phyloP scores from a whole-genome alignment of 37 sponge, comb jelly and placozoan species.

The Chondrilla cf. caribensis region DNA sequence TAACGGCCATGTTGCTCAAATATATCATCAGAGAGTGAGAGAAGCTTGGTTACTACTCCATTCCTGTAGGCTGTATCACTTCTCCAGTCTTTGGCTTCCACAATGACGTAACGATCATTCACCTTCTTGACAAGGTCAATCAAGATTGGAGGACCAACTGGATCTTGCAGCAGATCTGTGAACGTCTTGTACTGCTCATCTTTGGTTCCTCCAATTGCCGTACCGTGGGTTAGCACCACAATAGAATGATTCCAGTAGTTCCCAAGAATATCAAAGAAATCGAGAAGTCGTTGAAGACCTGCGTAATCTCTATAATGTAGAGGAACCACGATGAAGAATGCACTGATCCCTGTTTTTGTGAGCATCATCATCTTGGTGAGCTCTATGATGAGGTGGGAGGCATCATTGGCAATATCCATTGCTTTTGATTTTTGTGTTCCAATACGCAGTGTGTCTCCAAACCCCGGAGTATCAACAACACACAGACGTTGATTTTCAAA shows the following conservation, averaged over 20 bases:
- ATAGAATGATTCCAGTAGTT: slow-evolving; percentile 10
- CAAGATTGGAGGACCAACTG: neutral
- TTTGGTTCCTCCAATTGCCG: neutral
- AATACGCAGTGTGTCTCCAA: neutral
- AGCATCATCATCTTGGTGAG: slow-evolving; percentile 13
- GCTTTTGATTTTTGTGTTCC: neutral
- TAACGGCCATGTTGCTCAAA: neutral
- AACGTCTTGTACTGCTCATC: neutral
- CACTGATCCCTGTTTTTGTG: neutral
- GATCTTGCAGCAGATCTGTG: neutral
- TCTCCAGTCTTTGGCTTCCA: neutral
- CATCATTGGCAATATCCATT: slow-evolving; percentile 6
- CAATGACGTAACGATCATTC: neutral
- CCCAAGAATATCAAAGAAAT: slow-evolving; percentile 12
- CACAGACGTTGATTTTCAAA: neutral
- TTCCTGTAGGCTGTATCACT: neutral
- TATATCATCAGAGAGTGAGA: neutral
- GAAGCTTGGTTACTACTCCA: neutral
- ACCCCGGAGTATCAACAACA: slow-evolving; percentile 11
- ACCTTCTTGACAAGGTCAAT: neutral
- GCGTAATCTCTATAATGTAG: neutral
- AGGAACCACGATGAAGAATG: neutral
- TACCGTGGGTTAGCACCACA: neutral
- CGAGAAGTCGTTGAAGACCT: neutral
- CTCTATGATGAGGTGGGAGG: neutral